A percentile compares a stretch with the other conserved stretches of the same genome.
phyloP scores from a whole-genome alignment of 1,140 invertebrate genomes.

The Pinna nobilis region DNA sequence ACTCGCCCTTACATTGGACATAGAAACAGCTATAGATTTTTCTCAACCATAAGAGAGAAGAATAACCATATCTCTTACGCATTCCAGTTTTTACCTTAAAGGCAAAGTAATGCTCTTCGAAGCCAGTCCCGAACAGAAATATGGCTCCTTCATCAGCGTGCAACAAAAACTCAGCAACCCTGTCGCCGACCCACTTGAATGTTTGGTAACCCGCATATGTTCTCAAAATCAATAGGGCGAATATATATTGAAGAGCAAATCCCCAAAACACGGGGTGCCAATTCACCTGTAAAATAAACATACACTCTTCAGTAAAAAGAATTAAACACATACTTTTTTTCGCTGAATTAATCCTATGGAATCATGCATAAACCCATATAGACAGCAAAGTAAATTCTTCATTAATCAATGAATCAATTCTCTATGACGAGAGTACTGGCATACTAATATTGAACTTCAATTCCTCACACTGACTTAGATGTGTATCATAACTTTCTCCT shows the following conservation, averaged over 20 bases:
- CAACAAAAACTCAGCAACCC: constrained; percentile 84
- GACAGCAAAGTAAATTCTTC: no score
- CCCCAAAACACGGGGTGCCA: constrained; percentile 69
- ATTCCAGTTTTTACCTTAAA: constrained; percentile 40
- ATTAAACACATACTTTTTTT: no score
- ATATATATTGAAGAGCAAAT: constrained; percentile 67
- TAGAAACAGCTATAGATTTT: no score
- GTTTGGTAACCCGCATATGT: constrained; percentile 86
- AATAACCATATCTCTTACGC: neutral
- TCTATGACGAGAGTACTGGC: no score
- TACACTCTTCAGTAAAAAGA: no score
- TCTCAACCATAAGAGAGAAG: no score
- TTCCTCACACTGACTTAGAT: no score
- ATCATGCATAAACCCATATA: no score
- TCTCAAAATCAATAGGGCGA: constrained; percentile 90
- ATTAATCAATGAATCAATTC: no score
- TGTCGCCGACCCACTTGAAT: constrained; percentile 86
- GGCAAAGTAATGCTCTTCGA: constrained; percentile 41
- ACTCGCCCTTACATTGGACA: neutral
- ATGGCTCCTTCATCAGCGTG: constrained; percentile 85
- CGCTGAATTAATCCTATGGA: no score
- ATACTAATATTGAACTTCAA: no score
- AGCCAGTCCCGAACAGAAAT: constrained; percentile 88
- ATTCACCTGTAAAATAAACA: constrained; percentile 68
- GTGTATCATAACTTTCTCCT: no score